Conservation (phyloP, 2,888 invertebrate genomes). For the Osmoderma eremita region DNA sequence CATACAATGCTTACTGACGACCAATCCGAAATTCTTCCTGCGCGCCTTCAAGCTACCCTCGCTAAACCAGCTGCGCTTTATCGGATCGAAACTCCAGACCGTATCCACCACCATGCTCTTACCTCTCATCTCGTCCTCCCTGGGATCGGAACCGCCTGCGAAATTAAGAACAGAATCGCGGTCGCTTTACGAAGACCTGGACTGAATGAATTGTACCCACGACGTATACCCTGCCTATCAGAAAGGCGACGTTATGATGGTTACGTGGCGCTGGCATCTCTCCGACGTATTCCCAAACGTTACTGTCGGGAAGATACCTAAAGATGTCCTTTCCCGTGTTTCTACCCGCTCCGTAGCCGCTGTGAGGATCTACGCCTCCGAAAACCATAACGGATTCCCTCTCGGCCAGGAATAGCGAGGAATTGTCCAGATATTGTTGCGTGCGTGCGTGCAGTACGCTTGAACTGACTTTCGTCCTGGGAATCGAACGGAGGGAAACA, state of each 20-base stretch:
- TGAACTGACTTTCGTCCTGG: slow-evolving; percentile 48
- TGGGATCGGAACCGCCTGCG: slow-evolving; percentile 73
- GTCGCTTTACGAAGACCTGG: no score
- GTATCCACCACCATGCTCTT: slow-evolving; percentile 70
- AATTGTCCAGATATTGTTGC: slow-evolving; percentile 45
- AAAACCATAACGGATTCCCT: slow-evolving; percentile 73
- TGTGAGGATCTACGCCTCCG: slow-evolving; percentile 76
- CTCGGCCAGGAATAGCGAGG: slow-evolving; percentile 55
- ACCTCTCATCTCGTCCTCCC: slow-evolving; percentile 68
- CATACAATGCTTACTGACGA: slow-evolving; percentile 73
- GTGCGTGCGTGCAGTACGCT: slow-evolving; percentile 47
- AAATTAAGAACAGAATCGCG: background rate
- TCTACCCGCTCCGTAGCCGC: slow-evolving; percentile 66
- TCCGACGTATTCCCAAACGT: slow-evolving; percentile 74
- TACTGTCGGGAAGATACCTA: slow-evolving; percentile 69
- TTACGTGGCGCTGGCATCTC: slow-evolving; percentile 76
- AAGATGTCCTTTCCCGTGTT: slow-evolving; percentile 73
- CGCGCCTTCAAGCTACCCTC: slow-evolving; percentile 70
- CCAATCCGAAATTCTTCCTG: slow-evolving; percentile 76
- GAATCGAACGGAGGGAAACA: no score
- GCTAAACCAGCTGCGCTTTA: slow-evolving; percentile 71
- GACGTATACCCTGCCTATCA: slow-evolving; percentile 73
- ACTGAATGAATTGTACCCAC: slow-evolving; percentile 65
- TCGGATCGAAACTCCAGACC: slow-evolving; percentile 77
- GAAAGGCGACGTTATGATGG: slow-evolving; percentile 73